These are phyloP conservation scores for Limenitis camilla DNA, from an alignment of 2,888 invertebrate species.

Conservation along the genomic window DNA sequence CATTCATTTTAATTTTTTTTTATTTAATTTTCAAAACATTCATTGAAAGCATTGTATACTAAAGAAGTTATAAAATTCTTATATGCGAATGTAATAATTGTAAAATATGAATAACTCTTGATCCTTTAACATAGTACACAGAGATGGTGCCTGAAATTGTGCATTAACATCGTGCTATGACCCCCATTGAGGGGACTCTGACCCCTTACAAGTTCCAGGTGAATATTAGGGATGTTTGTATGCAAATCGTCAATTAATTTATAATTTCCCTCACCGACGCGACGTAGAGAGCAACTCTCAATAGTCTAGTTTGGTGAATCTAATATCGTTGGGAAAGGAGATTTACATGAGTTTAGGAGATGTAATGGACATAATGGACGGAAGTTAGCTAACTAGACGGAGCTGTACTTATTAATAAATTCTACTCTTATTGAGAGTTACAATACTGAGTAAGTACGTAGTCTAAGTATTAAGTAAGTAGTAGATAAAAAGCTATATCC, in stretches of 20 bases:
- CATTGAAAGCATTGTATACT: no score
- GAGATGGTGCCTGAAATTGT: constrained; percentile 62
- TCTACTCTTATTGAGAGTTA: no score
- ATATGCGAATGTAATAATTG: background rate
- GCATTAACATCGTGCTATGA: constrained; percentile 60
- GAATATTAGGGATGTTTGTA: constrained; percentile 22
- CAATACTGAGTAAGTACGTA: no score
- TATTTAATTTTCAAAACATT: no score
- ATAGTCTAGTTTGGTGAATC: constrained; percentile 6
- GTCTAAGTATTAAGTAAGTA: no score
- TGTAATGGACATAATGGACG: no score
- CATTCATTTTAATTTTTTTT: no score
- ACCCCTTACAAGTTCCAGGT: constrained; percentile 37
- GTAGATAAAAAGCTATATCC: no score
- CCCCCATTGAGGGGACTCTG: constrained; percentile 58
- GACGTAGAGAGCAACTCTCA: background rate
- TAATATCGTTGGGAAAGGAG: background rate
- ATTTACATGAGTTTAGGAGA: no score
- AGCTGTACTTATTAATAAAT: no score
- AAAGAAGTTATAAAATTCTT: no score
- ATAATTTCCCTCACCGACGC: constrained; percentile 7
- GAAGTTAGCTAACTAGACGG: no score
- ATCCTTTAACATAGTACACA: constrained; percentile 28
- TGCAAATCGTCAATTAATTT: constrained; percentile 18
- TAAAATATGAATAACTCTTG: background rate